Evolutionary conservation across 2,888 invertebrate species (phyloP).

Genomic region (Pecten maximus): DNA sequence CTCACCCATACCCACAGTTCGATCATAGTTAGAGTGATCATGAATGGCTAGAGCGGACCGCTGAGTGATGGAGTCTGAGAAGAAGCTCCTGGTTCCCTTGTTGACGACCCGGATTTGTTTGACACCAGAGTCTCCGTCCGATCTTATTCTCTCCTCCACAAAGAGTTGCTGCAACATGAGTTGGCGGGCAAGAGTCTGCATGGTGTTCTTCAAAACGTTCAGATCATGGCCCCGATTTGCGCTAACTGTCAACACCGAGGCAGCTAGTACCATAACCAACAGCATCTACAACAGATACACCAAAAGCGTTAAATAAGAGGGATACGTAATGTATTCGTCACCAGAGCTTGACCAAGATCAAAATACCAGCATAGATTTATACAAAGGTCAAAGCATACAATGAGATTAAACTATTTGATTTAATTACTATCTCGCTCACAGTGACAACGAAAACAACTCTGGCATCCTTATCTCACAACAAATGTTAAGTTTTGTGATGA

Average conservation of each 20-base stretch:
- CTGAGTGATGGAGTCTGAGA: conserved; percentile 54
- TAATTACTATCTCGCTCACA: no score
- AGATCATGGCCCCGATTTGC: not conserved
- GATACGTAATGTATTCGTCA: no score
- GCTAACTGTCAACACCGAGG: not conserved
- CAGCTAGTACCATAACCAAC: not conserved
- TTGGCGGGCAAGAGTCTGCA: conserved; percentile 60
- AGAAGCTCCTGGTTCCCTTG: conserved; percentile 66
- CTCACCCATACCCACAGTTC: conserved; percentile 70
- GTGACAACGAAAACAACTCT: no score
- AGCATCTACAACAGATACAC: not conserved
- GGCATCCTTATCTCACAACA: no score
- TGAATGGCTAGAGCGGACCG: conserved; percentile 65
- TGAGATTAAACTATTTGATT: no score
- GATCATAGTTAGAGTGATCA: conserved; percentile 67
- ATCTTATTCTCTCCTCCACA: conserved; percentile 67
- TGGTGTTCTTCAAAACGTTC: not conserved
- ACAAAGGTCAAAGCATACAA: no score
- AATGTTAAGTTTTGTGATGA: no score
- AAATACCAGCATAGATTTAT: no score
- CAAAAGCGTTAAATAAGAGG: not conserved
- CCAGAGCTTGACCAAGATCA: no score
- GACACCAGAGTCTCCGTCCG: conserved; percentile 49
- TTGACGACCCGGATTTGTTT: conserved; percentile 57
- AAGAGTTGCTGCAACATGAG: conserved; percentile 69